phyloP scores from a whole-genome alignment of 2,113 vertebrate species.

The Vulpes lagopus region DNA sequence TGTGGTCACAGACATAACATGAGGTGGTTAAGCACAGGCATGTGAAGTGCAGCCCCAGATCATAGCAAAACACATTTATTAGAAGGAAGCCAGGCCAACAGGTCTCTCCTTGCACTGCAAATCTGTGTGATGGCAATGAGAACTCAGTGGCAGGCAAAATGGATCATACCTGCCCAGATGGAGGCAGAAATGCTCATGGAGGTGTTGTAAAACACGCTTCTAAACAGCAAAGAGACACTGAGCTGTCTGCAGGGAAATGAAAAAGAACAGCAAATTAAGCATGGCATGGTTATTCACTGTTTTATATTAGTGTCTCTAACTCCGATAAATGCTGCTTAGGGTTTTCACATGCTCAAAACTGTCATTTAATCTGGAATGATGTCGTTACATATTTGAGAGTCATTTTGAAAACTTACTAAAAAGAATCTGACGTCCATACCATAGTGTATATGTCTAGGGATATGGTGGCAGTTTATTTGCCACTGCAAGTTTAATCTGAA shows the following conservation, averaged over 20 bases:
- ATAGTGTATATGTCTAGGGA: constrained; percentile 11
- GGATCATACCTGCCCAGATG: neutral
- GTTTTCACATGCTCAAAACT: constrained; percentile 62
- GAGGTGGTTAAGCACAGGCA: neutral
- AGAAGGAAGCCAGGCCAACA: neutral
- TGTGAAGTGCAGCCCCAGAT: neutral
- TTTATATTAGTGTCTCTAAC: constrained; percentile 72
- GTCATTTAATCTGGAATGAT: constrained; percentile 70
- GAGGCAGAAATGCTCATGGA: neutral
- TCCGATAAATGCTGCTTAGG: constrained; percentile 67
- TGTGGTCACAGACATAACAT: neutral
- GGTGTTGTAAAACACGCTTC: constrained; percentile 50
- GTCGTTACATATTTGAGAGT: constrained; percentile 45
- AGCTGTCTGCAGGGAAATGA: constrained; percentile 59
- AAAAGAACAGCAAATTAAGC: constrained; percentile 67
- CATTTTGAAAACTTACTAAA: constrained; percentile 67
- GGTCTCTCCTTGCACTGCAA: neutral
- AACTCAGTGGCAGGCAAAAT: constrained; percentile 33
- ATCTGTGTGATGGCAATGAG: neutral
- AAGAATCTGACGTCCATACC: constrained; percentile 60
- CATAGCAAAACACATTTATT: neutral
- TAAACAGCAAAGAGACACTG: constrained; percentile 58
- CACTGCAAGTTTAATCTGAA: constrained; percentile 59
- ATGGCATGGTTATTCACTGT: constrained; percentile 53
- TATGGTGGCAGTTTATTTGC: constrained; percentile 28